These are phyloP conservation scores for Abrostola tripartita DNA, from an alignment of 2,888 invertebrate genomes.

Conservation along the genomic window DNA sequence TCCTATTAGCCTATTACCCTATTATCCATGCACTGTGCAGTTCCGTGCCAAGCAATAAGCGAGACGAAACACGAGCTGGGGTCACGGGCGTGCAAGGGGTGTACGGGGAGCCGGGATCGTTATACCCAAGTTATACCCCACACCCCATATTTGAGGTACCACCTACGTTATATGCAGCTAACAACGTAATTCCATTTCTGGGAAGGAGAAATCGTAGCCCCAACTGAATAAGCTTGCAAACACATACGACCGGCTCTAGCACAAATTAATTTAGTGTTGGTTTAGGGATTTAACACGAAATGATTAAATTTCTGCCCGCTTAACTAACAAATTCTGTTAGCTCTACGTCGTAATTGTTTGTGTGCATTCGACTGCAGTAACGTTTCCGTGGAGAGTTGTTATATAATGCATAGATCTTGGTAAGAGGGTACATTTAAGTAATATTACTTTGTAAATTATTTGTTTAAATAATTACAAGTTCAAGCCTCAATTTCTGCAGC, in stretches of 20 bases:
- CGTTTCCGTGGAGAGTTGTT: conserved; percentile 17
- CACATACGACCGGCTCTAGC: not conserved
- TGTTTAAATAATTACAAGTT: not conserved
- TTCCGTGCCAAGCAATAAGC: conserved; percentile 33
- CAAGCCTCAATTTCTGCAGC: not conserved
- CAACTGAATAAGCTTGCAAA: conserved; percentile 3
- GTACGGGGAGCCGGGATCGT: conserved; percentile 25
- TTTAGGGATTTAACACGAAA: conserved; percentile 24
- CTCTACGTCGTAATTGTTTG: conserved; percentile 10
- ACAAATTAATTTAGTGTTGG: conserved; percentile 20
- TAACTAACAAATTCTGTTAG: not conserved
- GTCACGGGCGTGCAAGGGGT: conserved; percentile 43
- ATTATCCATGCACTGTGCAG: conserved; percentile 44
- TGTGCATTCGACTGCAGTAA: conserved; percentile 4
- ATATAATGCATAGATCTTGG: conserved; percentile 2
- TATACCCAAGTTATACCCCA: conserved; percentile 16
- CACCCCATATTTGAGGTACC: conserved; percentile 29
- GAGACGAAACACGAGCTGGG: conserved; percentile 32
- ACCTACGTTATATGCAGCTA: conserved; percentile 26
- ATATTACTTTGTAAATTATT: not conserved
- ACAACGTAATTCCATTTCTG: conserved; percentile 19
- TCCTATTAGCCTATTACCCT: conserved; percentile 15
- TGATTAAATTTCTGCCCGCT: conserved; percentile 13
- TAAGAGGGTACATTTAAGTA: not conserved
- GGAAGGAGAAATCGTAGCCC: conserved; percentile 13